Evolutionary conservation across 2,797 vertebrate genomes (phyloP).

Genomic region (Rallus crepitans): DNA sequence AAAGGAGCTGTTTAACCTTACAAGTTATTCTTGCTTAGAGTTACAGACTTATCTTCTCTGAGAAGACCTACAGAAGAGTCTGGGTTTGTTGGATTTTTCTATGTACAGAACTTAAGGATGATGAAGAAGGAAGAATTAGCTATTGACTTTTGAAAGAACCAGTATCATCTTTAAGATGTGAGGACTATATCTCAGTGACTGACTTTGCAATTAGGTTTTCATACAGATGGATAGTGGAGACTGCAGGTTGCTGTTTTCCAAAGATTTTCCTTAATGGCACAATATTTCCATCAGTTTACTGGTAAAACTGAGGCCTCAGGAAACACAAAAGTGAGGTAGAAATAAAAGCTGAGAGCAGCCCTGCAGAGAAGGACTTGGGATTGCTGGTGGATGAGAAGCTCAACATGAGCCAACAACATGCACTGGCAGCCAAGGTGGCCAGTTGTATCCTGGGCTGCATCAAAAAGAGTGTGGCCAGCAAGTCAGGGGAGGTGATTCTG

Average conservation of each 20-base stretch:
- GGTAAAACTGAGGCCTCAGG: not conserved
- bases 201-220: not conserved
- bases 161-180: not conserved
- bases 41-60: not conserved
- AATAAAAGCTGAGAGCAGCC: not conserved
- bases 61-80: not conserved
- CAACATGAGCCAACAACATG: too few species aligned
- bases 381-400: too few species aligned
- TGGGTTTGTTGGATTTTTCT: not conserved
- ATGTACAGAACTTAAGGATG: fast-evolving
- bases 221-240: not conserved
- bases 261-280: not conserved
- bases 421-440: too few species aligned
- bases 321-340: not conserved
- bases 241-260: not conserved
- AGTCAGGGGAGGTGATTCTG: too few species aligned
- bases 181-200: not conserved
- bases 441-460: too few species aligned
- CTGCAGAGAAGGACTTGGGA: too few species aligned
- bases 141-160: not conserved
- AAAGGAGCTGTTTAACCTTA: not conserved
- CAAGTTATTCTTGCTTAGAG: not conserved
- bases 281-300: not conserved
- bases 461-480: too few species aligned
- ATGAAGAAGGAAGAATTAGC: not conserved